Evolutionary conservation across 2,797 vertebrate genomes (phyloP), one percentile per base, ranked within the genome.

Genomic region (Oreonectes daqikongensis): DNA sequence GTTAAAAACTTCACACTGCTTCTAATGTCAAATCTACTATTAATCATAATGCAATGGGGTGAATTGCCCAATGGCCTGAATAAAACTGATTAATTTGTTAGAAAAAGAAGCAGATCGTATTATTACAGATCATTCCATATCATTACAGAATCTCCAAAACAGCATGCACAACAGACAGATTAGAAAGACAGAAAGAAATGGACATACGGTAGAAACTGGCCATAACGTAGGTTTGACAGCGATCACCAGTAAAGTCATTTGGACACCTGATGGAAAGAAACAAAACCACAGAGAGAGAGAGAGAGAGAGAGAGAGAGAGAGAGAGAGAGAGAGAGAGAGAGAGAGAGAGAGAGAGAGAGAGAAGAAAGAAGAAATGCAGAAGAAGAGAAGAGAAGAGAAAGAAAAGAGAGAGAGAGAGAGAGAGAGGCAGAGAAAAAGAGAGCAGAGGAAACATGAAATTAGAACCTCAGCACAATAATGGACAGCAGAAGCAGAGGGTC

Each of bases 201-300:
- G 95, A 99, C 97, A 98, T 99, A 99, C 97, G 96, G 97, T 97
- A 99, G 94, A 98, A 98, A 97, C 97, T 96, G 96, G 96, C 96
- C 97, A 99, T 98, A 96, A 98, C 96, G 96, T 96, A 99, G 96
- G 96, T 97, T 95, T 98, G 97, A 96, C 97, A 99, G 94, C 97
- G 97, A 94, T 98, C 96, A 94, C 97, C 97, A 94, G 95, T 99
- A 96, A 97, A 99, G 94, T 96, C 97, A 95, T 97, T 98, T 91
- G 97, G 97, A 96, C 97, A 99, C 97, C 97, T 99, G 95, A 95
- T 95, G 93, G 92, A 93, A 88, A 88, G 88, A 93, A 92, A 93
- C 83, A 92, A 90, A 93, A 91, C 90, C 96, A 95, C 92, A 96
- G 95, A 90, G 92, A 94, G 93, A 95, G 93, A 44, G 72, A 81